These are phyloP conservation scores for Chiloscyllium punctatum DNA, from an alignment of 2,797 vertebrate species.

Conservation along the genomic window DNA sequence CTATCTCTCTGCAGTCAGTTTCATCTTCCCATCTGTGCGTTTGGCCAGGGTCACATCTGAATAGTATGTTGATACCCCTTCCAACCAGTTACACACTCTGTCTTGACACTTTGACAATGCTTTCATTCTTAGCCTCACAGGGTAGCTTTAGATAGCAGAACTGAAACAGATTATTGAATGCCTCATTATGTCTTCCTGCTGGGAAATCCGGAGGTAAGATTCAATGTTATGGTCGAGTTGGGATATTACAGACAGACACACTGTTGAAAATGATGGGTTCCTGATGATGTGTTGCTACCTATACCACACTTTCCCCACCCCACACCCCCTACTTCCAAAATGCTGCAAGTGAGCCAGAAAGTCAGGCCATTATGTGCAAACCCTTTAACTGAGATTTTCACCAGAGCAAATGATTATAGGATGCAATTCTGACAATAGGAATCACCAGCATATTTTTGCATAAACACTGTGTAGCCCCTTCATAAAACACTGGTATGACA, in stretches of 20 bases:
- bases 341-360: background rate
- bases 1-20: background rate
- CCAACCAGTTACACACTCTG: background rate
- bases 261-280: background rate
- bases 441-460: background rate
- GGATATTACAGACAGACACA: background rate
- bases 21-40: too few species aligned
- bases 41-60: background rate
- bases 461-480: background rate
- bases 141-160: background rate
- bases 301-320: too few species aligned
- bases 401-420: background rate
- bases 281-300: too few species aligned
- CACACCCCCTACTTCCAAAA: too few species aligned
- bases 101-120: background rate
- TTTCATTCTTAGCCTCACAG: background rate
- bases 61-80: background rate
- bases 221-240: background rate
- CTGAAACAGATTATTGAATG: background rate
- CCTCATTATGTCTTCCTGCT: background rate
- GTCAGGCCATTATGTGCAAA: background rate
- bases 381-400: background rate
- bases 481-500: background rate
- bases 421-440: background rate
- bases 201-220: background rate